Conservation (phyloP, 2,113 vertebrate genomes). For the Periophthalmus modestus region DNA sequence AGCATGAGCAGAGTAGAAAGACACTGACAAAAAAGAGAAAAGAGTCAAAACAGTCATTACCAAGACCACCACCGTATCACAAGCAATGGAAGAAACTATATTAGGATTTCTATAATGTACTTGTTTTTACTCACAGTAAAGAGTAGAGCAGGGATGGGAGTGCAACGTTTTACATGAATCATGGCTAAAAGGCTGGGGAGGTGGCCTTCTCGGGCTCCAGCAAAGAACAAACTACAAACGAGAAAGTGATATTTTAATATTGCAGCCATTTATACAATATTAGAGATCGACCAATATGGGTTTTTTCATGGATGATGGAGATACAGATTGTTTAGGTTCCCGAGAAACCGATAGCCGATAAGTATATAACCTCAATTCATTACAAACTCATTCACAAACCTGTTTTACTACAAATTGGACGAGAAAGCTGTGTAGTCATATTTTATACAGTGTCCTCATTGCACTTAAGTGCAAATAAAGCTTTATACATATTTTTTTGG, state of each 20-base stretch:
- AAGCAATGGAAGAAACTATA: background rate
- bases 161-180: slow-evolving; percentile 89
- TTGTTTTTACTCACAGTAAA: slow-evolving; percentile 83
- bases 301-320: too few relatives aligned
- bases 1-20: slow-evolving; percentile 91
- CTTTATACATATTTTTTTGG: too few relatives aligned
- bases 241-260: background rate
- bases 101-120: background rate
- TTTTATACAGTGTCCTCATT: too few relatives aligned
- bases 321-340: too few relatives aligned
- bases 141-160: slow-evolving; percentile 89
- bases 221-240: slow-evolving; percentile 86
- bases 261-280: background rate
- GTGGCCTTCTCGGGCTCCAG: slow-evolving; percentile 91
- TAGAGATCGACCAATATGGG: background rate
- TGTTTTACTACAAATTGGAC: too few relatives aligned
- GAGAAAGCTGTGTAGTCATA: too few relatives aligned
- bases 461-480: too few relatives aligned
- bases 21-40: slow-evolving; percentile 71
- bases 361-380: too few relatives aligned
- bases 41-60: background rate
- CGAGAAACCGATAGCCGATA: too few relatives aligned
- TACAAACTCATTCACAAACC: too few relatives aligned
- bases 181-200: slow-evolving; percentile 90
- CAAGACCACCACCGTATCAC: too few relatives aligned